Percentiles rank a stretch among this genome's conserved stretches.
Evolutionary conservation across 2,888 invertebrate genomes (phyloP).

Genomic region (Eudemis profundana): DNA sequence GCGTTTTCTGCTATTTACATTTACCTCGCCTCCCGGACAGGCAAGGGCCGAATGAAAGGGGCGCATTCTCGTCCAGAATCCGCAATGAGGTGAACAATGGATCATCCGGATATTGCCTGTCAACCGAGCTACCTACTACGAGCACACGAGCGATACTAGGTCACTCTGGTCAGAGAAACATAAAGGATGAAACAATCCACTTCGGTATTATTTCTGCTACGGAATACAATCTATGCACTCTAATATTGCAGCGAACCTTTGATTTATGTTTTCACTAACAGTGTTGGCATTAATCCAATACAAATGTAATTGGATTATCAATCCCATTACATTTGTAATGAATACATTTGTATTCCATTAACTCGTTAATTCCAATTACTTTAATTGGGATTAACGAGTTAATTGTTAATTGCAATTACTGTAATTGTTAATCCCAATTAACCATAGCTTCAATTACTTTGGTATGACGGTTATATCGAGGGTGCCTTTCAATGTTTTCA

Average conservation of each 20-base stretch:
- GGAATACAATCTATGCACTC: conserved; percentile 10
- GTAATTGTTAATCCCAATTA: too few species aligned
- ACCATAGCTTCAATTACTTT: too few species aligned
- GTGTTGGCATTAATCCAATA: too few species aligned
- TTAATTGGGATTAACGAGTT: too few species aligned
- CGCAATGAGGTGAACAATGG: conserved; percentile 82
- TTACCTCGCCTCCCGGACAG: conserved; percentile 59
- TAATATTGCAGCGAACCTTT: conserved; percentile 1
- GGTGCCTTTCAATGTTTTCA: too few species aligned
- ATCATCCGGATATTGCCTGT: conserved; percentile 83
- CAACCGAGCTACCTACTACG: conserved; percentile 68
- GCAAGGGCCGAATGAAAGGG: conserved; percentile 62
- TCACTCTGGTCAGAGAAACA: conserved; percentile 48
- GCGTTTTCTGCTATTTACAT: conserved; percentile 62
- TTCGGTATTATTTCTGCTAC: neutral
- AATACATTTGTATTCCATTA: too few species aligned
- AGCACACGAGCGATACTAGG: conserved; percentile 57
- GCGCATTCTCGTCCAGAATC: conserved; percentile 69
- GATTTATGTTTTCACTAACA: conserved; percentile 10
- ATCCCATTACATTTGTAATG: too few species aligned
- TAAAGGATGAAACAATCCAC: conserved; percentile 18
- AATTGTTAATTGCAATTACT: too few species aligned
- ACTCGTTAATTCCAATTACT: too few species aligned
- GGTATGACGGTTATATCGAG: too few species aligned
- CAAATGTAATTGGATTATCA: too few species aligned